A percentile compares a stretch with the other conserved stretches of the same genome.
These are phyloP conservation scores for Lymantria dispar DNA, from an alignment of 2,888 invertebrate species.

Conservation along the genomic window DNA sequence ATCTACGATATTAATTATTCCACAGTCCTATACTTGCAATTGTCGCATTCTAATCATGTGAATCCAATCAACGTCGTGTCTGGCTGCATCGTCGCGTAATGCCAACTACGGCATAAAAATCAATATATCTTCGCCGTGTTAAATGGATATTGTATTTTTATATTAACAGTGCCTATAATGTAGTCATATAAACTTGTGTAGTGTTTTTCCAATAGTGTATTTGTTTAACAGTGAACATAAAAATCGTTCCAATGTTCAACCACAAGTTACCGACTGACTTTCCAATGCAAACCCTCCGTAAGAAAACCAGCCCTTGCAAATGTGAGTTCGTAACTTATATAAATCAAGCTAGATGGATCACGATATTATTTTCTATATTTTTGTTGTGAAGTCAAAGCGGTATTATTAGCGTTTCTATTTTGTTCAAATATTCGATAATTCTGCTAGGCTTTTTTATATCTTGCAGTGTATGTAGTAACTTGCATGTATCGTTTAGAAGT, in stretches of 20 bases:
- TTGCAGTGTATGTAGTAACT: conserved; percentile 67
- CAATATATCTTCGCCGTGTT: conserved; percentile 62
- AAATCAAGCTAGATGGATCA: conserved; percentile 41
- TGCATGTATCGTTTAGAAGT: conserved; percentile 66
- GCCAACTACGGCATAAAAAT: conserved; percentile 59
- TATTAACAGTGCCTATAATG: conserved; percentile 39
- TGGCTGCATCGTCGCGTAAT: conserved; percentile 32
- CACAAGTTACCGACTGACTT: conserved; percentile 82
- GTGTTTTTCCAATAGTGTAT: conserved; percentile 62
- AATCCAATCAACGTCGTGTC: conserved; percentile 32
- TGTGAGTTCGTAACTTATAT: conserved; percentile 86
- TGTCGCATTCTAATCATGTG: conserved; percentile 33
- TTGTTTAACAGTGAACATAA: conserved; percentile 69
- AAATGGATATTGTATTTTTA: conserved; percentile 52
- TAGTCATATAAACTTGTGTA: conserved; percentile 38
- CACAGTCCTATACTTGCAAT: conserved; percentile 19
- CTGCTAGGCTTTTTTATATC: conserved; percentile 68
- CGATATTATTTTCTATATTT: conserved; percentile 38
- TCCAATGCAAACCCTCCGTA: conserved; percentile 95
- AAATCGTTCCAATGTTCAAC: conserved; percentile 77
- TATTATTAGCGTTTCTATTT: conserved; percentile 66
- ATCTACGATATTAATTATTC: conserved; percentile 28
- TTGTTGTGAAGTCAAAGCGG: conserved; percentile 50
- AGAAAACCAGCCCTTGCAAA: conserved; percentile 96
- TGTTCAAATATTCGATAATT: conserved; percentile 48